phyloP scores from a whole-genome alignment of 2,797 vertebrate species.

The Coreius guichenoti region DNA sequence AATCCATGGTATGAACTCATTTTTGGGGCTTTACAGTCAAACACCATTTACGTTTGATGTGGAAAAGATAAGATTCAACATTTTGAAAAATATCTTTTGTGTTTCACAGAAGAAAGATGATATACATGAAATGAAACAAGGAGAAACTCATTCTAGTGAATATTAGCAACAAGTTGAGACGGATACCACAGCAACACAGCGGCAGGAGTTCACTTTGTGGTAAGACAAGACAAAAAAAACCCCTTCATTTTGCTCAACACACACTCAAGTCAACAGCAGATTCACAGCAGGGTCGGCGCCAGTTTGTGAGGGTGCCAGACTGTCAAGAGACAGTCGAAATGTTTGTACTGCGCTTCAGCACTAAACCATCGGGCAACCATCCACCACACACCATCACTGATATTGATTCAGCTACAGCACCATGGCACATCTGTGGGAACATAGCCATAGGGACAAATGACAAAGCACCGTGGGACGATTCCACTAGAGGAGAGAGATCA shows the following conservation, averaged over 20 bases:
- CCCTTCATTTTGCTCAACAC: background rate
- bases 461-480: background rate
- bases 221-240: conserved; percentile 14
- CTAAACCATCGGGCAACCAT: conserved; percentile 23
- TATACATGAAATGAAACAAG: background rate
- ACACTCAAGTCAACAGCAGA: conserved; percentile 62
- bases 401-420: conserved; percentile 12
- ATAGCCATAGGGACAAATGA: conserved; percentile 1
- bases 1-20: background rate
- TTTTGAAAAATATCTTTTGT: background rate
- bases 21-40: background rate
- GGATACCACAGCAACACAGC: background rate
- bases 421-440: conserved; percentile 5
- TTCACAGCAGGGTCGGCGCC: conserved; percentile 64
- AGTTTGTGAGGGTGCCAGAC: conserved; percentile 60
- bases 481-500: background rate
- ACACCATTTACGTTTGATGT: background rate
- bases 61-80: background rate
- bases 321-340: conserved; percentile 64
- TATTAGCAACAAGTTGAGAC: background rate
- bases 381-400: conserved; percentile 19
- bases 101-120: background rate
- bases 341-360: conserved; percentile 64
- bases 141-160: background rate
- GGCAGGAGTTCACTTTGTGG: background rate